Evolutionary conservation across 2,888 invertebrate genomes (phyloP).

Genomic region (Zootermopsis nevadensis): DNA sequence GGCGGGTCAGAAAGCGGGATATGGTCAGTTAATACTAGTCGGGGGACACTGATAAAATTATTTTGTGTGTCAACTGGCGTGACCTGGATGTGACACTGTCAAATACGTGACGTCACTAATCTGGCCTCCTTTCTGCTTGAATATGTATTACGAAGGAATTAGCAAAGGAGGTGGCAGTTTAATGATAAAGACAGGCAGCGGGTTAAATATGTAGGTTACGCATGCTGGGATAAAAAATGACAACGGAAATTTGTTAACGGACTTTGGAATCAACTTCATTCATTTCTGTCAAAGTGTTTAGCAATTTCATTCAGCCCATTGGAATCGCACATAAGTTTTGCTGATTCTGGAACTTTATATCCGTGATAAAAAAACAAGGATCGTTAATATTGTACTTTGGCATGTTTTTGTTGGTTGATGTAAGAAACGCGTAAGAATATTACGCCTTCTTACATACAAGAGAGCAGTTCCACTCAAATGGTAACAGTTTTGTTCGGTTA

Average conservation of each 20-base stretch:
- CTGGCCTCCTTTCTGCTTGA: conserved; percentile 1
- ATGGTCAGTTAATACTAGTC: background rate
- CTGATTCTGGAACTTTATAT: too few species aligned
- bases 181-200: background rate
- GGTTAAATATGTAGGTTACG: background rate
- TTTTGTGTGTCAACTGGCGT: conserved; percentile 7
- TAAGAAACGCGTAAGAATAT: too few species aligned
- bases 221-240: background rate
- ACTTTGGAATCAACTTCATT: background rate
- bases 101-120: conserved; percentile 2
- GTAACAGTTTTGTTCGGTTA: too few species aligned
- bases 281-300: background rate
- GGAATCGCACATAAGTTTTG: too few species aligned
- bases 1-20: background rate
- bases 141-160: background rate
- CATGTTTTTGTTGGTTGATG: too few species aligned
- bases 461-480: too few species aligned
- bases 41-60: background rate
- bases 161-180: background rate
- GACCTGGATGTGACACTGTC: conserved; percentile 2
- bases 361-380: too few species aligned
- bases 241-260: background rate
- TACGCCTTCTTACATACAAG: too few species aligned
- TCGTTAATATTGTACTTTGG: too few species aligned
- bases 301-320: too few species aligned